Evolutionary conservation across 2,888 invertebrate species (phyloP).

Genomic region (Neoascia interrupta): DNA sequence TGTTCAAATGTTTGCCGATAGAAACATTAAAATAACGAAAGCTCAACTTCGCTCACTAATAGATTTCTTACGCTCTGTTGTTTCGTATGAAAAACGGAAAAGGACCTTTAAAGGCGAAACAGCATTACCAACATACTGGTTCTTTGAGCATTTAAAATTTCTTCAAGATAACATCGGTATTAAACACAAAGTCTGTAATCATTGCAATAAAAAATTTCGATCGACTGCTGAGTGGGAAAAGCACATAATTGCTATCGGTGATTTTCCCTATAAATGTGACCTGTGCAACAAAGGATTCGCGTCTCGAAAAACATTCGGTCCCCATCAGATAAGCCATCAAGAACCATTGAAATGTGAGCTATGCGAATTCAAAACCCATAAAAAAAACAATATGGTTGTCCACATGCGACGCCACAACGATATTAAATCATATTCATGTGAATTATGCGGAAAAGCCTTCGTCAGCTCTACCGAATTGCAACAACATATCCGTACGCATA

Average conservation of each 20-base stretch:
- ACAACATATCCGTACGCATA: conserved; percentile 43
- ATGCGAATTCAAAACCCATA: conserved; percentile 39
- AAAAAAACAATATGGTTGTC: conserved; percentile 46
- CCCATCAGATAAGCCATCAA: conserved; percentile 46
- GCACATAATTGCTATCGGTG: conserved; percentile 44
- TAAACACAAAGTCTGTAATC: conserved; percentile 26
- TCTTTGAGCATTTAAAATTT: conserved; percentile 43
- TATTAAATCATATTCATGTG: conserved; percentile 27
- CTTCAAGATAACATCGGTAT: conserved; percentile 7
- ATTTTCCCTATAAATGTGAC: conserved; percentile 44
- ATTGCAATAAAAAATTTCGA: conserved; percentile 40
- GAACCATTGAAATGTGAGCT: conserved; percentile 48
- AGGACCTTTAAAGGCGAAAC: too few species aligned
- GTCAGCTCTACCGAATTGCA: conserved; percentile 48
- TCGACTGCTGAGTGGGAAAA: conserved; percentile 33
- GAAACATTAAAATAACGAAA: conserved; percentile 7
- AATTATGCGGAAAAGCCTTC: conserved; percentile 40
- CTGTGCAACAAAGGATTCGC: conserved; percentile 48
- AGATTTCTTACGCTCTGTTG: too few species aligned
- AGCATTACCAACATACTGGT: too few species aligned
- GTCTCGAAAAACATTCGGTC: conserved; percentile 31
- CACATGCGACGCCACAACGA: conserved; percentile 52
- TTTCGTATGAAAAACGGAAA: too few species aligned
- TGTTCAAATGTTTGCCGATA: too few species aligned
- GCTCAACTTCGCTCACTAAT: too few species aligned